Conservation (phyloP, 2,888 invertebrate genomes). For the Metopia argyrocephala region DNA sequence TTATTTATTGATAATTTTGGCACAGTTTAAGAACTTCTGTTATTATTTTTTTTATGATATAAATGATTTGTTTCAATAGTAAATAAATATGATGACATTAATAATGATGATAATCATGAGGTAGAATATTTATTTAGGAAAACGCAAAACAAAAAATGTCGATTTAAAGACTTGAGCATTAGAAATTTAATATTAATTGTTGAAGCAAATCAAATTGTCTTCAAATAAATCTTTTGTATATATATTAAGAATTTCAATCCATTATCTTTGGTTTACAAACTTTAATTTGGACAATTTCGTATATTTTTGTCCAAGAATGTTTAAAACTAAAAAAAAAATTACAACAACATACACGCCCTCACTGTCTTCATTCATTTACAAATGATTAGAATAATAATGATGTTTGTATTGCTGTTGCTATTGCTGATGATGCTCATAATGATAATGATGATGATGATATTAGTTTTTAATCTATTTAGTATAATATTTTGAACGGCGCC, state of each 20-base stretch:
- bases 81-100: neutral
- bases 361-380: neutral
- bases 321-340: slow-evolving; percentile 33
- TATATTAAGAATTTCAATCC: slow-evolving; percentile 27
- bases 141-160: too few relatives aligned
- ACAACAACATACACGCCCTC: slow-evolving; percentile 5
- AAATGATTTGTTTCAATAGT: neutral
- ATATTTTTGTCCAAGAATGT: slow-evolving; percentile 65
- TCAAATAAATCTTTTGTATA: neutral
- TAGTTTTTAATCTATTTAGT: slow-evolving; percentile 68
- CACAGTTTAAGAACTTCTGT: slow-evolving; percentile 9
- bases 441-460: neutral
- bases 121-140: slow-evolving; percentile 34
- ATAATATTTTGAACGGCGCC: slow-evolving; percentile 76
- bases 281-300: slow-evolving; percentile 31
- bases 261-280: slow-evolving; percentile 59
- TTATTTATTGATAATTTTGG: slow-evolving; percentile 16
- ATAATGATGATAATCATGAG: slow-evolving; percentile 26
- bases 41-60: neutral
- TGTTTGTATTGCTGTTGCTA: neutral
- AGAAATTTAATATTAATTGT: too few relatives aligned
- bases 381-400: neutral
- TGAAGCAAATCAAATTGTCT: neutral
- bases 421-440: neutral
- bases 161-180: too few relatives aligned